Evolutionary conservation across 1,140 invertebrate species (phyloP).

Genomic region (Aphidius gifuensis): DNA sequence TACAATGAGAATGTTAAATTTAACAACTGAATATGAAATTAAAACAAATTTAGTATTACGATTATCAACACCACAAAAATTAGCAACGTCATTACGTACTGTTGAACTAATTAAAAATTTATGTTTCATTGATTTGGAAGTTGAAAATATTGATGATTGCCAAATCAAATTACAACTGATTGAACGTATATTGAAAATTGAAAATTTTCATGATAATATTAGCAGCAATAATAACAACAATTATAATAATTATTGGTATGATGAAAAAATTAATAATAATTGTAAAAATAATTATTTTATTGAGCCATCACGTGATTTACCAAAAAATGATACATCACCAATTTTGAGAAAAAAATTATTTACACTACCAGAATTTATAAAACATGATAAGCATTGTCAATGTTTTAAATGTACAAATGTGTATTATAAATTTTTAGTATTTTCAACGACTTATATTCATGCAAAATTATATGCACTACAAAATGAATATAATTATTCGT

Average conservation of each 20-base stretch:
- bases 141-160: conserved; percentile 37
- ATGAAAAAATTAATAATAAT: conserved; percentile 8
- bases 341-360: conserved; percentile 37
- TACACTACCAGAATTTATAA: conserved; percentile 36
- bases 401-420: conserved; percentile 44
- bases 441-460: conserved; percentile 37
- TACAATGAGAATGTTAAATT: conserved; percentile 35
- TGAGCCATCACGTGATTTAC: conserved; percentile 29
- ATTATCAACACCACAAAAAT: conserved; percentile 36
- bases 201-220: conserved; percentile 32
- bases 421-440: conserved; percentile 41
- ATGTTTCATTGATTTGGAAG: conserved; percentile 41
- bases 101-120: conserved; percentile 42
- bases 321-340: conserved; percentile 37
- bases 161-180: conserved; percentile 44
- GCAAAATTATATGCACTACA: conserved; percentile 43
- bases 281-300: neutral
- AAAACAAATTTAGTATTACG: conserved; percentile 35
- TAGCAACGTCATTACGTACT: conserved; percentile 37
- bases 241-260: neutral
- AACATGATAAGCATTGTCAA: conserved; percentile 33
- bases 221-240: conserved; percentile 14
- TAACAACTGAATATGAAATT: conserved; percentile 41
- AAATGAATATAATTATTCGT: conserved; percentile 28
- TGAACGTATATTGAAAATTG: conserved; percentile 44